A percentile compares a stretch with the other conserved stretches of the same genome.
phyloP scores from a whole-genome alignment of 2,888 invertebrate species.

The Amblyjoppa fuscipennis region DNA sequence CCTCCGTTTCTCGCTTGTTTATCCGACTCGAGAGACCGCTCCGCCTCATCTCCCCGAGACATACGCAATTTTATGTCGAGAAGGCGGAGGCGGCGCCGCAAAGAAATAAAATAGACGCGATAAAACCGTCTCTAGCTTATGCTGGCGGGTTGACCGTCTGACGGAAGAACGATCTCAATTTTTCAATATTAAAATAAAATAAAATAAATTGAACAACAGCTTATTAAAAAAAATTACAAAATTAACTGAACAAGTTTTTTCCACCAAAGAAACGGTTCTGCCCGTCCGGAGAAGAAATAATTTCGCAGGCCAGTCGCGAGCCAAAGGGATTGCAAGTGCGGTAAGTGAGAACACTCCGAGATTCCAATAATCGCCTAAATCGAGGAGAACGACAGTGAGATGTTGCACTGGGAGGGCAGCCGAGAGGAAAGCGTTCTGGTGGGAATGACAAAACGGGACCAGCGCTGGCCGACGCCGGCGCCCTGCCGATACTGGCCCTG shows the following conservation, averaged over 20 bases:
- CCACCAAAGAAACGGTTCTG: not conserved
- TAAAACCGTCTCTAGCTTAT: not conserved
- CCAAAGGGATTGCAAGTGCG: not conserved
- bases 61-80: not conserved
- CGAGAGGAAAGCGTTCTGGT: not conserved
- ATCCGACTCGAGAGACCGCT: not conserved
- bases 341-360: not conserved
- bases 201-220: too few species aligned
- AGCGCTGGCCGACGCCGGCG: too few species aligned
- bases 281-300: not conserved
- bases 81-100: not conserved
- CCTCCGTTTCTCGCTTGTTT: slow-evolving; percentile 29
- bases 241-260: too few species aligned
- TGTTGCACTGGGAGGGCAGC: not conserved
- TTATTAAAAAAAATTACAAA: too few species aligned
- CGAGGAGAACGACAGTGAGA: not conserved
- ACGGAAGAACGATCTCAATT: too few species aligned
- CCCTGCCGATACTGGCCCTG: too few species aligned
- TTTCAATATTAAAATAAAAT: too few species aligned
- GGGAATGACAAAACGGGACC: too few species aligned
- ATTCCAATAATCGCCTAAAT: slow-evolving; percentile 18
- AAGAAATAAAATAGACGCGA: not conserved
- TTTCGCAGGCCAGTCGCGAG: not conserved
- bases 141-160: too few species aligned
- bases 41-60: not conserved